These are phyloP conservation scores for Epirrhoe alternata DNA, from an alignment of 2,888 invertebrate species.

Conservation along the genomic window DNA sequence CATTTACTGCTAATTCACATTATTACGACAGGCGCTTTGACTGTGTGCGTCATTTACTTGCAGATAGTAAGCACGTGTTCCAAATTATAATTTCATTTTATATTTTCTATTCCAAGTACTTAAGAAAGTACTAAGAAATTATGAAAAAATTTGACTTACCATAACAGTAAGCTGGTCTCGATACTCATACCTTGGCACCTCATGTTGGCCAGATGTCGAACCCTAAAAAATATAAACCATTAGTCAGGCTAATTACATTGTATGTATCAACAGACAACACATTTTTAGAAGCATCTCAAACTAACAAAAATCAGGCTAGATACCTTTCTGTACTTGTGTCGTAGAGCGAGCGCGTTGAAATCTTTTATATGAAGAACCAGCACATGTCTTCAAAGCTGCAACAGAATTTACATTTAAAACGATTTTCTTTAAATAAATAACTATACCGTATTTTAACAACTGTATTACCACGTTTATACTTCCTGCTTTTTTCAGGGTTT, in stretches of 20 bases:
- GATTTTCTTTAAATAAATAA: background rate
- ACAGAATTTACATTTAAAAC: background rate
- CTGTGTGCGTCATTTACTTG: slow-evolving; percentile 50
- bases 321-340: background rate
- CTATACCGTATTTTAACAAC: background rate
- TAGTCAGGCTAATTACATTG: background rate
- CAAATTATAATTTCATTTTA: no score
- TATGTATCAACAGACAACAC: background rate
- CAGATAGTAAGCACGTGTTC: slow-evolving; percentile 45
- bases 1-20: slow-evolving; percentile 60
- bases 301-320: background rate
- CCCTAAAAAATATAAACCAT: background rate
- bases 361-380: slow-evolving; percentile 19
- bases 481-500: slow-evolving; percentile 55
- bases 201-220: no score
- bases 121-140: no score
- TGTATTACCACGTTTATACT: background rate
- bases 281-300: no score
- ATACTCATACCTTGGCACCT: no score
- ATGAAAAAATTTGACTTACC: background rate
- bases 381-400: background rate
- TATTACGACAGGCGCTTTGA: slow-evolving; percentile 60
- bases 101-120: no score
- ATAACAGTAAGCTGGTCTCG: background rate
- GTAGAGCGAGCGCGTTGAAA: slow-evolving; percentile 19